Evolutionary conservation across 2,888 invertebrate species (phyloP).

Genomic region (Caenorhabditis afra): DNA sequence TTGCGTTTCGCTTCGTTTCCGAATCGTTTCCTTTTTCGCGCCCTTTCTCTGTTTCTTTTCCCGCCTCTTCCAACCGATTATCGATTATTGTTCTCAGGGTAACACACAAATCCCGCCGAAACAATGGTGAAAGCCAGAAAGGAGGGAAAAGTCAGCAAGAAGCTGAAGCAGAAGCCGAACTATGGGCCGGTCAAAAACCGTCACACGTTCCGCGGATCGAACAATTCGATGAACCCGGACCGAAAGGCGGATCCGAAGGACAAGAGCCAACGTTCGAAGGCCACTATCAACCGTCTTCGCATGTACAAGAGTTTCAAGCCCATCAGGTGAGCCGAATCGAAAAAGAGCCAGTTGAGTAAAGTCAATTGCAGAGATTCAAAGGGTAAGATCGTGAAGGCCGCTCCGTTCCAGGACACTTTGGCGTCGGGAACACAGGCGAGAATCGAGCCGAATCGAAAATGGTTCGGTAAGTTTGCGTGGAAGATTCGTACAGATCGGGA

Average conservation of each 20-base stretch:
- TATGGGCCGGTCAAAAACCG: slow-evolving; percentile 68
- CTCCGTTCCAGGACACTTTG: slow-evolving; percentile 94
- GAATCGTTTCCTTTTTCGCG: slow-evolving; percentile 19
- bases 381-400: slow-evolving; percentile 92
- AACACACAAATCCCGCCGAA: slow-evolving; percentile 15
- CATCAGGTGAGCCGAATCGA: slow-evolving; percentile 84
- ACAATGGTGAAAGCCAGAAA: slow-evolving; percentile 68
- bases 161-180: slow-evolving; percentile 68
- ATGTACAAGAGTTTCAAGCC: slow-evolving; percentile 99
- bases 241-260: slow-evolving; percentile 78
- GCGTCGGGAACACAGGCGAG: slow-evolving; percentile 92
- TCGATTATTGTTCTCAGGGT: slow-evolving; percentile 37
- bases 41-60: slow-evolving; percentile 7
- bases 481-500: neutral
- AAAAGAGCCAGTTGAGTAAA: too few relatives aligned
- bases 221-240: slow-evolving; percentile 95
- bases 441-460: slow-evolving; percentile 96
- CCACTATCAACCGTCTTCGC: slow-evolving; percentile 94
- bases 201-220: slow-evolving; percentile 84
- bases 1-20: neutral
- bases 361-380: slow-evolving; percentile 84
- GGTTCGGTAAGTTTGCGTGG: slow-evolving; percentile 88
- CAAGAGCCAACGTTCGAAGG: slow-evolving; percentile 84
- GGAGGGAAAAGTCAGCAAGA: slow-evolving; percentile 66
- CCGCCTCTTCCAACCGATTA: slow-evolving; percentile 4